A percentile compares a stretch with the other conserved stretches of the same genome.
Evolutionary conservation across 2,888 invertebrate species (phyloP).

Genomic region (Acrobasis consociella): DNA sequence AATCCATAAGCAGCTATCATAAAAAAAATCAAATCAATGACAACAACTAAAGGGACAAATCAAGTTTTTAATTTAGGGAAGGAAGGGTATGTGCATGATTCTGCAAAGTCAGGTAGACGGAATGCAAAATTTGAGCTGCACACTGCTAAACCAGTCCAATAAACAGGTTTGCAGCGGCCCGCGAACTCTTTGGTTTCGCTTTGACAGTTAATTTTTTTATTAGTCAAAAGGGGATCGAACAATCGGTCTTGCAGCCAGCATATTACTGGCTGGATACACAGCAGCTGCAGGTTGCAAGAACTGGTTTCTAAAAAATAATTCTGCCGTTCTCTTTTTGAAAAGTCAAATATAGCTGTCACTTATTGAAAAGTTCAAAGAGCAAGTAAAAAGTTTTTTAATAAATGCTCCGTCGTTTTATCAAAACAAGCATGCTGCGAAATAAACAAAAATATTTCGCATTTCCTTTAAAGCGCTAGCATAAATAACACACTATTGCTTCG

Average conservation of each 20-base stretch:
- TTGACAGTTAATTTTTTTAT: conserved; percentile 12
- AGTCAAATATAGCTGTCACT: neutral
- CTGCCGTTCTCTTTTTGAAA: conserved; percentile 7
- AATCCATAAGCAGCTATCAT: neutral
- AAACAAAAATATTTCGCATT: conserved; percentile 7
- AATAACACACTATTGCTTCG: conserved; percentile 10
- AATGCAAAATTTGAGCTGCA: conserved; percentile 70
- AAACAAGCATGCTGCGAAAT: neutral
- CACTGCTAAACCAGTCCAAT: conserved; percentile 52
- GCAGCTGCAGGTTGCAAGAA: conserved; percentile 49
- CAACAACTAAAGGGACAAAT: conserved; percentile 29
- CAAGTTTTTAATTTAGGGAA: conserved; percentile 48
- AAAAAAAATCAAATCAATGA: conserved; percentile 8
- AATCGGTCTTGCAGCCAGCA: conserved; percentile 35
- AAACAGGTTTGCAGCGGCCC: conserved; percentile 14
- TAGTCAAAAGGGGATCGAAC: conserved; percentile 34
- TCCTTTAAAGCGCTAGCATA: conserved; percentile 11
- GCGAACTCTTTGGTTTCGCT: neutral
- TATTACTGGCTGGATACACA: conserved; percentile 23
- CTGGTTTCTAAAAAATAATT: conserved; percentile 30
- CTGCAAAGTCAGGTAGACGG: conserved; percentile 64
- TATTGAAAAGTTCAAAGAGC: neutral
- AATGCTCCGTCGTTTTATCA: neutral
- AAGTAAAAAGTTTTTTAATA: neutral
- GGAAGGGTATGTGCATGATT: conserved; percentile 33